Base-by-base conservation (phyloP, 2,888 invertebrate genomes). In the Scelioninae gen. 1 region DNA sequence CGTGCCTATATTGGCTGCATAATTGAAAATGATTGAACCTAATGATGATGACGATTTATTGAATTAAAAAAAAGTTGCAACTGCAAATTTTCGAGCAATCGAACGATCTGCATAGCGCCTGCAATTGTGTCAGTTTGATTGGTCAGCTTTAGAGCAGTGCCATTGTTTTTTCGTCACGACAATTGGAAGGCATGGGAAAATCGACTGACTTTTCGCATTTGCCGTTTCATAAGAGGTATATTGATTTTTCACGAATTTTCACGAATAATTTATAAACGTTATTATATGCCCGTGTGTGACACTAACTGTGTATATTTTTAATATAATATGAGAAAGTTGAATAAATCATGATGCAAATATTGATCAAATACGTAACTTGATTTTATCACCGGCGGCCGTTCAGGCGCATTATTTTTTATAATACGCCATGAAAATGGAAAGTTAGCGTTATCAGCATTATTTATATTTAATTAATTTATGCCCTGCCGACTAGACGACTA, bases 241-340 rank as follows among this genome's bases (percentile, higher is more conserved):
- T 69, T 29, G 56, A 78, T 63, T 71, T 63, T 63, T 55, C 63
- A 62, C 63, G 23, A 77, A 63, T 63, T 77, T 78, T 62, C 53
- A 34, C 77, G 56, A 78, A 78, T 78, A 71, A 71, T 78, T 78
- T 40, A 78, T 71, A 55, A 63, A 78, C 63, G 38, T 56, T 47
- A 69, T 69, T 77, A 65, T 62, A 40, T 62, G 51, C 47, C 65
- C 1, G 15, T 38, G 40, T 62, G 49, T 69, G 56, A 56, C 69
- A 78, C 47, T 63, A 71, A 63, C 47, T 40, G 63, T 40, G 63
- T 63, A 78, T 78, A 69, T 69, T 78, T 63, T 71, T 49, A 78
- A 78, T 78, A 78, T 56, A 71, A 63, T 56, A 63, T 71, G 60
- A 71, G 69, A 63, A 40, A 56, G 45, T 16, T 63, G 63, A 78